Conservation (phyloP, 2,113 vertebrate genomes). For the Addax nasomaculatus region DNA sequence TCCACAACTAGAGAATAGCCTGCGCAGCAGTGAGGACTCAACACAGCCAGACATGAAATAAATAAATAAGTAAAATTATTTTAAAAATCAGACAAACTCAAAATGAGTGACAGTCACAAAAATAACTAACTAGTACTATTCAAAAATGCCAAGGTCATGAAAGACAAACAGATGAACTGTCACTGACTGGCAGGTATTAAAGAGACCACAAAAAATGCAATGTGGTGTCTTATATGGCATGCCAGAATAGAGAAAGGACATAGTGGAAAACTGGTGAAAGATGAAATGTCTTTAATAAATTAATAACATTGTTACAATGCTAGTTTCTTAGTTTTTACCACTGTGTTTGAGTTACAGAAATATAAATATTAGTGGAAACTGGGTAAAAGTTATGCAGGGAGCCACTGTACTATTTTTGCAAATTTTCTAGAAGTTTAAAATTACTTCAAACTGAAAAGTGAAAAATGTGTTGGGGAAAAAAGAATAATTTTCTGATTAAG, state of each 20-base stretch:
- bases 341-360: not conserved
- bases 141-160: not conserved
- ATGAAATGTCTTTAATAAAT: not conserved
- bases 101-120: not conserved
- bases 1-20: not conserved
- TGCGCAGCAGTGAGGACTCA: rapidly evolving
- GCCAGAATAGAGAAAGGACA: not conserved
- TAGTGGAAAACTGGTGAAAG: not conserved
- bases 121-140: not conserved
- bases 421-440: not conserved
- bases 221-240: not conserved
- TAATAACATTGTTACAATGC: not conserved
- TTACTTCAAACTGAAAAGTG: not conserved
- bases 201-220: not conserved
- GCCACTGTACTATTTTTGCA: not conserved
- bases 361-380: not conserved
- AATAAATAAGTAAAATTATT: not conserved
- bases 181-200: not conserved
- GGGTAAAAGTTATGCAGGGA: not conserved
- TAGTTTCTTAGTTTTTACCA: not conserved
- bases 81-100: not conserved
- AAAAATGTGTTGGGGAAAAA: not conserved
- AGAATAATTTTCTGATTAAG: not conserved
- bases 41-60: not conserved
- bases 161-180: not conserved